A percentile compares a stretch with the other conserved stretches of the same genome.
phyloP scores from a whole-genome alignment of 2,797 vertebrate species.

The Falco novaeseelandiae region DNA sequence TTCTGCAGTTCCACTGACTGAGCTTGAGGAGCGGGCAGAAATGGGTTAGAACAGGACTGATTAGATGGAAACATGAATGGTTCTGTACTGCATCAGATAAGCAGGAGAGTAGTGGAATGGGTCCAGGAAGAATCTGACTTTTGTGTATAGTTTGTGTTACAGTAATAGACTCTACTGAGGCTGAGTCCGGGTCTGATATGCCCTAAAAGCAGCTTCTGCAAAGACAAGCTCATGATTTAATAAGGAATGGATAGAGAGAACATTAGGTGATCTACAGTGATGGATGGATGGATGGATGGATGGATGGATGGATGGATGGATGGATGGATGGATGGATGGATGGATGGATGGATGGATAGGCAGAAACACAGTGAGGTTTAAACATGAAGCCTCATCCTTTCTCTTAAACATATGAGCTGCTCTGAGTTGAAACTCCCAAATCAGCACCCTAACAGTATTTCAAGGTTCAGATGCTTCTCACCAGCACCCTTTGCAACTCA shows the following conservation, averaged over 20 bases:
- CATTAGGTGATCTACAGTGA: background rate
- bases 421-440: accelerated
- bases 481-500: background rate
- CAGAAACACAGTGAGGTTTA: background rate
- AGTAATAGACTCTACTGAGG: background rate
- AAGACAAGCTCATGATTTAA: background rate
- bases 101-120: background rate
- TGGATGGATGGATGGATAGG: background rate
- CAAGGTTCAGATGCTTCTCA: background rate
- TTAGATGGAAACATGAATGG: background rate
- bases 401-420: background rate
- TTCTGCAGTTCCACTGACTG: background rate
- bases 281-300: background rate
- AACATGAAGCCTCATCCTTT: background rate
- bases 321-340: background rate
- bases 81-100: background rate
- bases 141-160: background rate
- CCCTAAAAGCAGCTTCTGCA: background rate
- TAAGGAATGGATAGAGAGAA: background rate
- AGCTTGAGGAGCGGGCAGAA: background rate
- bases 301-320: background rate
- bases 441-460: background rate
- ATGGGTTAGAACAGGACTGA: background rate
- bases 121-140: background rate
- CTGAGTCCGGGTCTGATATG: background rate